A percentile compares a stretch with the other conserved stretches of the same genome.
Conservation (phyloP, 2,113 vertebrate genomes). For the Chascanopsetta lugubris region DNA sequence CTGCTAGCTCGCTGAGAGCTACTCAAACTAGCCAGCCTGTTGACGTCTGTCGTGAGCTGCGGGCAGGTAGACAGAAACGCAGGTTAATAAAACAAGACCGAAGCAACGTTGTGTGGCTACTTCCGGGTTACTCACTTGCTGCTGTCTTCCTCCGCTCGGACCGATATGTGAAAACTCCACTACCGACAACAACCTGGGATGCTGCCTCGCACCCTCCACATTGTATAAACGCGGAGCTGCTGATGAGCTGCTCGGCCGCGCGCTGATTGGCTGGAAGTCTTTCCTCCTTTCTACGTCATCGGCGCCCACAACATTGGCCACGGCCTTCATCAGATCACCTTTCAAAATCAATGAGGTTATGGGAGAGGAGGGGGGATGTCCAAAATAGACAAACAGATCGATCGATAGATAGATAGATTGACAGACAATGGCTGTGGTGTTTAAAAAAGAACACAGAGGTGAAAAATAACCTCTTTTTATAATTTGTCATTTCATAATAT, state of each 20-base stretch:
- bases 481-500: no score
- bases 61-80: background rate
- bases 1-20: background rate
- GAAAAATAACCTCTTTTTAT: no score
- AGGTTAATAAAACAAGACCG: no score
- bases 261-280: constrained; percentile 67
- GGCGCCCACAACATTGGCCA: background rate
- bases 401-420: no score
- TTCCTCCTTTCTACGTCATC: constrained; percentile 69
- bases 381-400: no score
- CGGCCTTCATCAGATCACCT: background rate
- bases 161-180: background rate
- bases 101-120: no score
- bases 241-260: constrained; percentile 19
- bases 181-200: background rate
- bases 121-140: constrained; percentile 7
- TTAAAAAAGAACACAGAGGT: no score
- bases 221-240: constrained; percentile 23
- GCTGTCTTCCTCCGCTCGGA: no score
- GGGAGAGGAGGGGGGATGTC: background rate
- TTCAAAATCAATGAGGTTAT: background rate
- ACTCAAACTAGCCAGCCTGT: constrained; percentile 45
- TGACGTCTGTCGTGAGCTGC: constrained; percentile 30
- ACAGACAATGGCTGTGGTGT: no score
- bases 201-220: constrained; percentile 43